Conservation (phyloP, 1,140 invertebrate species). For the Aplysia californica region DNA sequence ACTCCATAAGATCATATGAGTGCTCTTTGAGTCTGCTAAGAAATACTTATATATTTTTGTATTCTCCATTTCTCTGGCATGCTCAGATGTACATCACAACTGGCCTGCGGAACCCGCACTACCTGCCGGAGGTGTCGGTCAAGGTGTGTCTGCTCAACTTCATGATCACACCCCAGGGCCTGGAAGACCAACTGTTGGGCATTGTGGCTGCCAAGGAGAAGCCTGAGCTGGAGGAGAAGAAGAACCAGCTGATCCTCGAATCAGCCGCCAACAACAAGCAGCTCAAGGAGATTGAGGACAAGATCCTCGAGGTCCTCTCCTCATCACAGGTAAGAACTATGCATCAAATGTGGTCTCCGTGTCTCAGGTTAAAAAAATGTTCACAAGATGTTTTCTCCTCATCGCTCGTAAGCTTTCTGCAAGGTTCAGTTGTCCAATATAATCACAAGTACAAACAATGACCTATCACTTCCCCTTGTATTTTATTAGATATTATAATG, state of each 20-base stretch:
- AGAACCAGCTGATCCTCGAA: conserved; percentile 67
- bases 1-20: no score
- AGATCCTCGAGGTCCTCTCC: conserved; percentile 89
- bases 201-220: conserved; percentile 69
- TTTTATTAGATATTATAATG: no score
- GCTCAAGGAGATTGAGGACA: conserved; percentile 93
- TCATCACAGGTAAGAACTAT: conserved; percentile 76
- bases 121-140: conserved; percentile 68
- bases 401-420: no score
- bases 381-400: no score
- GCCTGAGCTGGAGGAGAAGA: conserved; percentile 69
- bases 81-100: conserved; percentile 68
- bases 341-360: no score
- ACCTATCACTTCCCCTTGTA: no score
- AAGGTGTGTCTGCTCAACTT: conserved; percentile 69
- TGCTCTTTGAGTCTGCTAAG: no score
- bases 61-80: no score
- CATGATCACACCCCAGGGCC: conserved; percentile 69
- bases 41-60: no score
- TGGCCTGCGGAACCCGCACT: conserved; percentile 67
- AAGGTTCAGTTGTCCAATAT: no score
- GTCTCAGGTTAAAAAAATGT: no score
- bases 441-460: no score
- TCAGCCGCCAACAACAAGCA: conserved; percentile 70
- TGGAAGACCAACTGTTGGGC: conserved; percentile 68